Percentiles rank a stretch among this genome's conserved stretches.
Evolutionary conservation across 2,113 vertebrate species (phyloP).

Genomic region (Carollia perspicillata): DNA sequence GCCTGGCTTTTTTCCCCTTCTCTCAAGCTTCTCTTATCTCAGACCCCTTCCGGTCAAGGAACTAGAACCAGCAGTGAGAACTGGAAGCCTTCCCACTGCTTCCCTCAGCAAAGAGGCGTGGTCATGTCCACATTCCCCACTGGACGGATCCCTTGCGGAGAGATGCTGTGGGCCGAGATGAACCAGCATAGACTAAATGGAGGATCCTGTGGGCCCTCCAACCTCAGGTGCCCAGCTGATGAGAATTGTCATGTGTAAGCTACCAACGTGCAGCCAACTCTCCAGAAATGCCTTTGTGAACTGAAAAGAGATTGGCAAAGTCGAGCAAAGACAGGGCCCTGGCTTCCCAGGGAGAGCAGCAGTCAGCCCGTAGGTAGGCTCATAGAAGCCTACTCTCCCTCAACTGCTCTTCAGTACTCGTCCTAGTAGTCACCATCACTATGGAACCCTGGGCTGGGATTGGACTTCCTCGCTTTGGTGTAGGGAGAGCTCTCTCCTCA

Average conservation of each 20-base stretch:
- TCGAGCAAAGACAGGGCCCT: neutral
- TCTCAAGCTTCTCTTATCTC: slow-evolving; percentile 53
- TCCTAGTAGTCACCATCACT: neutral
- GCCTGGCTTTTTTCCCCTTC: slow-evolving; percentile 74
- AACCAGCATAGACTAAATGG: slow-evolving; percentile 45
- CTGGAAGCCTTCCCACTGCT: slow-evolving; percentile 23
- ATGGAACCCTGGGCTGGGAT: neutral
- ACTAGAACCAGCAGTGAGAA: neutral
- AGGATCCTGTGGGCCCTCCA: neutral
- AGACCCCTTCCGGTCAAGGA: slow-evolving; percentile 72
- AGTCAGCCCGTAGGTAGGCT: neutral
- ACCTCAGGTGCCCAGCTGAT: slow-evolving; percentile 44
- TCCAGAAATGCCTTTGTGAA: slow-evolving; percentile 48
- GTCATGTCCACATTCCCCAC: neutral
- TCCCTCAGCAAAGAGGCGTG: neutral
- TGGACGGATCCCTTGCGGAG: neutral
- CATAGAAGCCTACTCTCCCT: neutral
- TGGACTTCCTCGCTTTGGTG: neutral
- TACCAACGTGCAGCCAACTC: neutral
- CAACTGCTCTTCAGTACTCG: neutral
- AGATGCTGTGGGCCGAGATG: slow-evolving; percentile 25
- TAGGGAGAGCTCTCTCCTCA: neutral
- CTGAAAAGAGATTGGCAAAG: neutral
- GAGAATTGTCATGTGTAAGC: neutral
- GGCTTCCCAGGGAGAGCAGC: neutral